These are phyloP conservation scores for Ovibos moschatus DNA, from an alignment of 2,113 vertebrate genomes.

Conservation along the genomic window DNA sequence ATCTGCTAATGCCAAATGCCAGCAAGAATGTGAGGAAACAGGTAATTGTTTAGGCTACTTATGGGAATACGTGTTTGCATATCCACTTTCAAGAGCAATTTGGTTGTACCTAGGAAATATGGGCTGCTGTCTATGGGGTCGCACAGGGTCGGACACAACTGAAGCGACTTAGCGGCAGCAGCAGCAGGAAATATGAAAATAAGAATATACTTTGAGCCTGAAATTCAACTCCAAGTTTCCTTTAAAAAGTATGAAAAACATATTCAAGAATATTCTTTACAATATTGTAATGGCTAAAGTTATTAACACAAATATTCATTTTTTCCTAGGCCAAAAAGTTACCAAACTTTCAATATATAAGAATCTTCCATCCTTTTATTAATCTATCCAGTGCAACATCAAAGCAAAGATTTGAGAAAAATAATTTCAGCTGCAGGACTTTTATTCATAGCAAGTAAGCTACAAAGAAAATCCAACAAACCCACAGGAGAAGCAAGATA, in stretches of 20 bases:
- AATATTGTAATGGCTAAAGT: neutral
- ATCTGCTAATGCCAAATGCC: slow-evolving; percentile 14
- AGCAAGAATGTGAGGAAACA: neutral
- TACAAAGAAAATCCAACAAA: neutral
- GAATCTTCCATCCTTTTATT: neutral
- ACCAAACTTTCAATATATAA: slow-evolving; percentile 16
- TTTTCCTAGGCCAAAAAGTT: neutral
- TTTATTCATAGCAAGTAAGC: neutral
- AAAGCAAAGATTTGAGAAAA: neutral
- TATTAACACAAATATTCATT: neutral
- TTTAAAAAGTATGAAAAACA: neutral
- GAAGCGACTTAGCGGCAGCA: too few species aligned
- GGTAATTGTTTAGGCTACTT: neutral
- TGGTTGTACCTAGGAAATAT: neutral
- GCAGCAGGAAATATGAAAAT: slow-evolving; percentile 12
- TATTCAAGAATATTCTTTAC: neutral
- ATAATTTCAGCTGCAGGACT: neutral
- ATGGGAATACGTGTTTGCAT: neutral
- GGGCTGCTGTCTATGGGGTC: neutral
- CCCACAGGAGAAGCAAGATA: neutral
- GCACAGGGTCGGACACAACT: too few species aligned
- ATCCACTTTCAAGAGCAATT: slow-evolving; percentile 9
- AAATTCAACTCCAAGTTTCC: neutral
- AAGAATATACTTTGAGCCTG: neutral
- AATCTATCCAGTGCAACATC: neutral